Conservation (phyloP, 2,797 vertebrate genomes). For the Eurystomus glaucurus region DNA sequence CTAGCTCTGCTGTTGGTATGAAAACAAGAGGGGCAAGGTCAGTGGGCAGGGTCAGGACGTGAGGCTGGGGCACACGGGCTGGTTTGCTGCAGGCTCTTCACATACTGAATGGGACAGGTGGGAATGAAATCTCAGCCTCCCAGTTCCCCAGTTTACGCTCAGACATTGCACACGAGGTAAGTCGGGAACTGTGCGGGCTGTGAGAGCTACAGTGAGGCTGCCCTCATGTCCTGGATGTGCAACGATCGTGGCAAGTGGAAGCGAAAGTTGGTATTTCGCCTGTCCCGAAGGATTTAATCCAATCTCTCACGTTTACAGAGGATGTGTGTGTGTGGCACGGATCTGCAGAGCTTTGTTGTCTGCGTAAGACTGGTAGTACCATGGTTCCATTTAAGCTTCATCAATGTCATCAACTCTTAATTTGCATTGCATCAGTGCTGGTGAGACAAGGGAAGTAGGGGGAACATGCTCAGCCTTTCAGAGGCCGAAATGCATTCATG, state of each 20-base stretch:
- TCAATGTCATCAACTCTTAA: background rate
- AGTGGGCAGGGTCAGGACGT: accelerated
- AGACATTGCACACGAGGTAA: accelerated
- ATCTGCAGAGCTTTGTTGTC: background rate
- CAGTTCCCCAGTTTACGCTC: background rate
- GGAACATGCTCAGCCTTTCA: background rate
- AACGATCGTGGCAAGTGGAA: accelerated
- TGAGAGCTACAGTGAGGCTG: accelerated
- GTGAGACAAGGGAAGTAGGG: background rate
- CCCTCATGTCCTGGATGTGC: accelerated
- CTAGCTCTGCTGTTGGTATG: accelerated
- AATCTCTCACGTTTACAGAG: accelerated
- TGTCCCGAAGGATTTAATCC: background rate
- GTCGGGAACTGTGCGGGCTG: accelerated
- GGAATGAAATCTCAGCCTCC: background rate
- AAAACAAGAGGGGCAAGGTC: background rate
- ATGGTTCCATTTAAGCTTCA: background rate
- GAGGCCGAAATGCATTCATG: background rate
- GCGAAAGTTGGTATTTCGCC: background rate
- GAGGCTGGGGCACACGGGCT: accelerated
- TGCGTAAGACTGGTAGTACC: background rate
- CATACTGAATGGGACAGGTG: accelerated
- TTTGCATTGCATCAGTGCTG: background rate
- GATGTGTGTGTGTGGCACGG: accelerated
- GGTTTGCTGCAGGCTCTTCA: accelerated